Evolutionary conservation across 2,888 invertebrate species (phyloP), one percentile per base, ranked within the genome.

Genomic region (Microdon myrmicae): DNA sequence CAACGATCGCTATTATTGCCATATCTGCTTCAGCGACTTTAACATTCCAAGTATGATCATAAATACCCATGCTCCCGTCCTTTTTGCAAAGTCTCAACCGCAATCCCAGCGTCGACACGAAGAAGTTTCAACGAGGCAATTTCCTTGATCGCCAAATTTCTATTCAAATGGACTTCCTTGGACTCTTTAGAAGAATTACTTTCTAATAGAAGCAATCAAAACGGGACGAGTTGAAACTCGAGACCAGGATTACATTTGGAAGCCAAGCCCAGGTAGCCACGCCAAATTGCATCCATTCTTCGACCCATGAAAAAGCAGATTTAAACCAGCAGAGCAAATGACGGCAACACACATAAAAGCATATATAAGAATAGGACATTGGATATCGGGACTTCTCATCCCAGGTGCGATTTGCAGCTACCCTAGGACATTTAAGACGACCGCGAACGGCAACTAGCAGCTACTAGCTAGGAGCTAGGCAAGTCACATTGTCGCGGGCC

Each of bases 181-280:
- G 64, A 58, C 64, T 64, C 51, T 64, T 64, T 64, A 58, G 64
- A 64, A 47, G 58, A 64, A 64, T 64, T 64, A 64, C 64, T 64
- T 64, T 64, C 64, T 64, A 64, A 64, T 64, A 64, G 64, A 64
- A 64, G 64, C 64, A 64, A 64, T 64, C 64, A 64, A 64, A 64
- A 64, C 64, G 64, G 64, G 64, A 64, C 53, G n/a, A n/a, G 53
- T 58, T 64, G 58, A 45, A 56, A 64, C 58, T 64, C 28, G n/a
- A n/a, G n/a, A n/a, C n/a, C n/a, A n/a, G n/a, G n/a, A n/a, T n/a
- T n/a, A n/a, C n/a, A n/a, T n/a, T 28, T 47, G 64, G n/a, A n/a
- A n/a, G 38, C 51, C 45, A 51, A 58, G 45, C 64, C 47, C 59
- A 38, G 35, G 31, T 29, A 5, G 4, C 39, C 39, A 53, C 31